Evolutionary conservation across 92 coral and sea anemone genomes (phyloP).

Genomic region (Porites rus): DNA sequence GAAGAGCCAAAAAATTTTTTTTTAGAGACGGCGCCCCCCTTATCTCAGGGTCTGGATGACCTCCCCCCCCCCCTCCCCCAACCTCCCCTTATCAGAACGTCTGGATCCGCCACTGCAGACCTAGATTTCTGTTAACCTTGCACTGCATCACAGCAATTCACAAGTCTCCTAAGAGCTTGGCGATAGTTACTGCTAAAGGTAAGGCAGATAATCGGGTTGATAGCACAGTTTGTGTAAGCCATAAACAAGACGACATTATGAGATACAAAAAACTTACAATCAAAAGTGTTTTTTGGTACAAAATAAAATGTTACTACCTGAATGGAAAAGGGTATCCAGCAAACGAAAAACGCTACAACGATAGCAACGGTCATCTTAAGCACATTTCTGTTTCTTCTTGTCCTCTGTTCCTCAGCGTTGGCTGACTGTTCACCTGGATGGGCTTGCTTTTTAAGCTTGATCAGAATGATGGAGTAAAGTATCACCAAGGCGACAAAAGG

Average conservation of each 20-base stretch:
- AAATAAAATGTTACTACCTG: neutral
- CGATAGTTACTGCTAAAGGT: neutral
- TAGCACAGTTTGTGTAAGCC: neutral
- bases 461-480: too few species aligned
- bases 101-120: too few species aligned
- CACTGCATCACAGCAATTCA: too few species aligned
- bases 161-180: neutral
- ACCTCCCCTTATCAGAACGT: rapidly evolving
- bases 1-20: too few species aligned
- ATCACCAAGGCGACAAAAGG: too few species aligned
- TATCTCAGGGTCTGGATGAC: too few species aligned
- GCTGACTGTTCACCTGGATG: too few species aligned
- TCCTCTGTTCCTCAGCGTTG: too few species aligned
- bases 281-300: neutral
- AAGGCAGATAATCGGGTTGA: neutral
- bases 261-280: neutral
- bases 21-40: too few species aligned
- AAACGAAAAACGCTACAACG: neutral
- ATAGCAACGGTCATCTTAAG: neutral
- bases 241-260: neutral
- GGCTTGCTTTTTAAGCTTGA: too few species aligned
- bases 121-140: too few species aligned
- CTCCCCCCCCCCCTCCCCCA: rapidly evolving
- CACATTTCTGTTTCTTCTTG: neutral
- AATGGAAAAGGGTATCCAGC: neutral